phyloP scores from a whole-genome alignment of 2,113 vertebrate species.

The Cranoglanis bouderius region DNA sequence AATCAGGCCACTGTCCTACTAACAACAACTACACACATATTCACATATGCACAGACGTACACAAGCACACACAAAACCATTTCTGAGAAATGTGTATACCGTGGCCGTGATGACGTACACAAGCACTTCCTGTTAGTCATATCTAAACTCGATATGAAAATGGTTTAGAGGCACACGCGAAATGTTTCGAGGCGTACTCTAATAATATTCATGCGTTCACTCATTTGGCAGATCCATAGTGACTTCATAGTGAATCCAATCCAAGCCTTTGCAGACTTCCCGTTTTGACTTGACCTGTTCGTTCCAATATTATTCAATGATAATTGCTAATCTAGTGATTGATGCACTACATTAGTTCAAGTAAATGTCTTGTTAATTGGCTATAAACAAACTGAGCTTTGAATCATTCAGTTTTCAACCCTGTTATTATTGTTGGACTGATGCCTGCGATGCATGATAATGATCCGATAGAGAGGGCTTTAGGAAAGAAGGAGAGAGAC shows the following conservation, averaged over 20 bases:
- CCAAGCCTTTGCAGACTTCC: background rate
- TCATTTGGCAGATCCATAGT: background rate
- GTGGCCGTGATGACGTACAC: background rate
- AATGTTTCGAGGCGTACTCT: background rate
- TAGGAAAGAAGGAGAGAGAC: background rate
- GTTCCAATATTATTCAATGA: background rate
- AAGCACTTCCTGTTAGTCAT: background rate
- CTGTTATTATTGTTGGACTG: conserved; percentile 1
- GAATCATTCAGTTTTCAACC: background rate
- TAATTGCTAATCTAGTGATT: background rate
- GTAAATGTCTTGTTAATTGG: background rate
- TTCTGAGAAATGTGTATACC: background rate
- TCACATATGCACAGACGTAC: background rate
- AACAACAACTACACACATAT: background rate
- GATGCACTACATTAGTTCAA: background rate
- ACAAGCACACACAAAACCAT: background rate
- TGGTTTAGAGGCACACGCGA: background rate
- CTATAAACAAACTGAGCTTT: background rate
- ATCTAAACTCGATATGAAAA: background rate
- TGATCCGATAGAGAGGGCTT: background rate
- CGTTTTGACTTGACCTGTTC: background rate
- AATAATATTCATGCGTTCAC: background rate
- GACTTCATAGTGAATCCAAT: background rate
- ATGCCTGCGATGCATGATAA: background rate
- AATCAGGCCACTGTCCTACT: conserved; percentile 18